A percentile compares a stretch with the other conserved stretches of the same genome.
Conservation (phyloP, 1,140 invertebrate genomes). For the Drosophila chauvacae region DNA sequence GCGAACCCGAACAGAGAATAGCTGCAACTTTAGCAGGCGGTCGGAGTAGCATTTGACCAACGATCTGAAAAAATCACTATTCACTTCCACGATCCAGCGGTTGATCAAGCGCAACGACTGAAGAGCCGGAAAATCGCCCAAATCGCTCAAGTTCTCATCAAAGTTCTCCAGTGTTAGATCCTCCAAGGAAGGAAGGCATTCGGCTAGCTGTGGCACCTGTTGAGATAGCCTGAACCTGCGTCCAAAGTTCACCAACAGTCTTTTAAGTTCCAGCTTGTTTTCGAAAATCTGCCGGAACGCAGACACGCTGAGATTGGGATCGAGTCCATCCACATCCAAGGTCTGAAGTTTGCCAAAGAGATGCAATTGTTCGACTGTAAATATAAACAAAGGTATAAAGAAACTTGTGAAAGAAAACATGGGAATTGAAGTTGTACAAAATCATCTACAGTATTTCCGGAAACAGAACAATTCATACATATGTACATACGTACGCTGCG, state of each 20-base stretch:
- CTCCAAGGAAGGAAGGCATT: conserved; percentile 37
- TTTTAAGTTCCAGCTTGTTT: conserved; percentile 23
- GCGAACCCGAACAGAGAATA: conserved; percentile 31
- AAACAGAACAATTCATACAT: background rate
- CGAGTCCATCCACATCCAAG: conserved; percentile 63
- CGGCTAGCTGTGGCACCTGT: conserved; percentile 20
- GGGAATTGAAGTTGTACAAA: background rate
- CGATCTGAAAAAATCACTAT: conserved; percentile 36
- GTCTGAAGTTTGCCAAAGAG: conserved; percentile 42
- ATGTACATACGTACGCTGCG: conserved; percentile 32
- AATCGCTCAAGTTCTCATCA: conserved; percentile 9
- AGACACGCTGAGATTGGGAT: conserved; percentile 23
- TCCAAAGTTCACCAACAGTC: conserved; percentile 49
- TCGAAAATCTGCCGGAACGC: conserved; percentile 46
- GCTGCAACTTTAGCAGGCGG: conserved; percentile 47
- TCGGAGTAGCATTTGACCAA: conserved; percentile 31
- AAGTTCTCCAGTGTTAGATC: conserved; percentile 67
- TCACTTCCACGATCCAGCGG: conserved; percentile 23
- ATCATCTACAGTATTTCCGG: background rate
- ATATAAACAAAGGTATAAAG: background rate
- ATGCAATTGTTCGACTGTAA: conserved; percentile 49
- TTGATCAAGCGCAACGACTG: conserved; percentile 45
- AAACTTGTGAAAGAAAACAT: background rate
- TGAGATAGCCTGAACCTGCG: background rate
- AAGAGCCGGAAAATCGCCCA: conserved; percentile 49